Percentiles rank a stretch among this genome's conserved stretches.
Conservation (phyloP, 2,113 vertebrate genomes). For the Anguilla rostrata region DNA sequence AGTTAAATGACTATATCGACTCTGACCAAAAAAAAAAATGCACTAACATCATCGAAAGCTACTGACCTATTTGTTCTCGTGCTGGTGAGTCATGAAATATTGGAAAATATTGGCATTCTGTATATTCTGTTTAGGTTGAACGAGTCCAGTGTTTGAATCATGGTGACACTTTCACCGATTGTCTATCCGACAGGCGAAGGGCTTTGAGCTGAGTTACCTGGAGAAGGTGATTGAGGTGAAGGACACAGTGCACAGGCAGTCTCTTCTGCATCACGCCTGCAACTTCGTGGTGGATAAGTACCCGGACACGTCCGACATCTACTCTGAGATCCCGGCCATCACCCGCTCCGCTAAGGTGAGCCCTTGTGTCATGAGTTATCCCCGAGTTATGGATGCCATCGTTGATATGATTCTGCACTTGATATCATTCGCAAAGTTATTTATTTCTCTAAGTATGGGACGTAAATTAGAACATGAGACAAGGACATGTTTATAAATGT, state of each 20-base stretch:
- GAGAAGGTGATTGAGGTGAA: constrained; percentile 97
- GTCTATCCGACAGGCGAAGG: constrained; percentile 77
- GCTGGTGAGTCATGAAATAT: background rate
- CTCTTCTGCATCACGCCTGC: constrained; percentile 89
- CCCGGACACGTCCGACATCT: constrained; percentile 87
- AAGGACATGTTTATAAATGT: no score
- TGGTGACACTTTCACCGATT: background rate
- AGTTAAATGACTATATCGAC: background rate
- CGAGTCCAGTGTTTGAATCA: background rate
- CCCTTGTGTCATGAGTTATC: background rate
- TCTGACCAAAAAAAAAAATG: background rate
- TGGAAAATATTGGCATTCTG: background rate
- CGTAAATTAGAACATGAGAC: background rate
- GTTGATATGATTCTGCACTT: background rate
- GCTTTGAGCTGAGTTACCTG: constrained; percentile 93
- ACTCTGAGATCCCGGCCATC: constrained; percentile 90
- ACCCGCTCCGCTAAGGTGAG: constrained; percentile 86
- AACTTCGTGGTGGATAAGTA: constrained; percentile 82
- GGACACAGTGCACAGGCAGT: constrained; percentile 91
- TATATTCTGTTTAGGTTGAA: background rate
- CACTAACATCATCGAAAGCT: background rate
- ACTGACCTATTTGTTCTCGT: background rate
- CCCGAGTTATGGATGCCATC: background rate
- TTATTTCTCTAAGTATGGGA: background rate
- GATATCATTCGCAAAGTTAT: background rate